Base-by-base conservation (phyloP, 2,888 invertebrate species). In the Rhopalosiphum nymphaeae region DNA sequence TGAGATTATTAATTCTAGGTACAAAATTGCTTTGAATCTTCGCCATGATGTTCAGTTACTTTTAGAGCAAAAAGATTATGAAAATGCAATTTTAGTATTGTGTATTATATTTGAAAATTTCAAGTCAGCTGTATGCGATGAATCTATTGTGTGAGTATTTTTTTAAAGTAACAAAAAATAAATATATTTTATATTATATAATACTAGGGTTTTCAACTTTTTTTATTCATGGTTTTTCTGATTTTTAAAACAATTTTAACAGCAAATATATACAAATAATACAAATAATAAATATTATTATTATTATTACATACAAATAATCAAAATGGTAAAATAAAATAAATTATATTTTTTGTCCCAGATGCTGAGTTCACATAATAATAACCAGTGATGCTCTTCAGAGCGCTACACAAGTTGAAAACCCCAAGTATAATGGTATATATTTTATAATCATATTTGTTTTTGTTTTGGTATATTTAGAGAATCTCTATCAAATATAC, bases 51-150 rank as follows among this genome's bases (percentile, higher is more conserved):
- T 95, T 85, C 90, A 94, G 7, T 93, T 91, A 44, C 92, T 89
- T 44, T 91, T 94, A 25, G 93, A 94, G 61, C 85, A 85, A 44
- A 95, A 95, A 91, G 67, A 95, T 67, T 46, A 92, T 92, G 89
- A 92, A 56, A 86, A 91, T 16, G 95, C 94, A 36, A 46, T 95
- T n/a, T 86, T 36, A 11, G 56, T 89, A 9, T 89, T 94, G 2
- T 96, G 95, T 95, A 93, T 91, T 25, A 95, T 96, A 3, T 96
- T 96, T 95, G 96, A 96, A 95, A 95, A 95, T 11, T 96, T 96
- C 94, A 46, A 96, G 13, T 95, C 94, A 16, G 95, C 95, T 94
- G 95, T 95, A 0, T 95, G 95, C 29, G 85, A 95, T 91, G 86
- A 95, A 93, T 36, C 44, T 49, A n/a, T 49, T 21, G 42, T 49